Conservation (phyloP, 1,140 invertebrate species). For the Drosophila repletoides region DNA sequence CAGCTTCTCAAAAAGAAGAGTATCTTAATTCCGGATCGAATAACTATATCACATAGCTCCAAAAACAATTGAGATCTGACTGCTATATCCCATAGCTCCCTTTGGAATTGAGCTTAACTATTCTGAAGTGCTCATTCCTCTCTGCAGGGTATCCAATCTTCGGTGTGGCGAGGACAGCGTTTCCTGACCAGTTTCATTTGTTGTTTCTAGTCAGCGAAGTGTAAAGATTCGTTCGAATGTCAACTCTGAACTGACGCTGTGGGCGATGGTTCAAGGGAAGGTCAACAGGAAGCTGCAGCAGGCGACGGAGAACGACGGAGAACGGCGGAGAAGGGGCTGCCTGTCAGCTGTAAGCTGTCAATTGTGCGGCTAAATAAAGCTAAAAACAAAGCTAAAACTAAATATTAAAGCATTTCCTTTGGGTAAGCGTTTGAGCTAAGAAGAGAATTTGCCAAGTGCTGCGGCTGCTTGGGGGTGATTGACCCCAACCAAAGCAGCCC, state of each 20-base stretch:
- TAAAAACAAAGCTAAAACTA: constrained; percentile 1
- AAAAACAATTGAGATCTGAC: too few species aligned
- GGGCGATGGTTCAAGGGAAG: constrained; percentile 14
- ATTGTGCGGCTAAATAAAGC: not conserved
- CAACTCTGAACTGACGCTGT: constrained; percentile 16
- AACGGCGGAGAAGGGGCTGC: not conserved
- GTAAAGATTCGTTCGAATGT: constrained; percentile 12
- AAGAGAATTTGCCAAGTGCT: not conserved
- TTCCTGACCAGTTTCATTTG: not conserved
- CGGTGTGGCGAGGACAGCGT: not conserved
- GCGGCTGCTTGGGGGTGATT: constrained; percentile 9
- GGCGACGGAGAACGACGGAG: not conserved
- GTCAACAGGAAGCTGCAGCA: constrained; percentile 4
- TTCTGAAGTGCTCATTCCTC: not conserved
- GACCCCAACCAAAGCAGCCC: constrained; percentile 12
- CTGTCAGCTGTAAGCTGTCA: not conserved
- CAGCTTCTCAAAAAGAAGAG: not conserved
- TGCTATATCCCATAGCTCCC: too few species aligned
- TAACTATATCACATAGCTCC: too few species aligned
- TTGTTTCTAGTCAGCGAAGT: not conserved
- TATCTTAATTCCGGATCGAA: too few species aligned
- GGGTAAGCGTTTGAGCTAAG: not conserved
- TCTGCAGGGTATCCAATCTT: not conserved
- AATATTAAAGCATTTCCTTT: not conserved
- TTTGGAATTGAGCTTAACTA: too few species aligned